A percentile compares a stretch with the other conserved stretches of the same genome.
These are phyloP conservation scores for Macrophya annulata DNA, from an alignment of 2,888 invertebrate genomes.

Conservation along the genomic window DNA sequence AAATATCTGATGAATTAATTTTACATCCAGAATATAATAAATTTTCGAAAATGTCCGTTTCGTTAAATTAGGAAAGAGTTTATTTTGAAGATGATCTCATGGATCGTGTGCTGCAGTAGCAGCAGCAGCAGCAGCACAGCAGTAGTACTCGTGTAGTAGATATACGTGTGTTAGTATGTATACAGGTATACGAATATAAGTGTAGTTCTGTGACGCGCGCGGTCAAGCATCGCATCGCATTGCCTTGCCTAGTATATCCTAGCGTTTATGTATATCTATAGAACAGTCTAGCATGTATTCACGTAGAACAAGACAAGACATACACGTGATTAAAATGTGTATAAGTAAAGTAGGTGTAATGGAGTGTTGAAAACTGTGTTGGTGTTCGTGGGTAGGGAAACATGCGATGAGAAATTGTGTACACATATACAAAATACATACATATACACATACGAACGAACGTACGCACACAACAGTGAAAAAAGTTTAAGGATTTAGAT, in stretches of 20 bases:
- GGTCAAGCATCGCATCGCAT: background rate
- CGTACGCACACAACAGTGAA: background rate
- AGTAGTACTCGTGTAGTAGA: background rate
- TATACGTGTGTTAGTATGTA: background rate
- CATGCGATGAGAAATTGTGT: background rate
- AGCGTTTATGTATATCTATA: background rate
- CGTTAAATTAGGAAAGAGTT: background rate
- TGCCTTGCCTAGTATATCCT: background rate
- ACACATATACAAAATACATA: background rate
- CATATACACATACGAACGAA: too few species aligned
- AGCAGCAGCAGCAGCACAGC: background rate
- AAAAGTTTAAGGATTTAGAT: background rate
- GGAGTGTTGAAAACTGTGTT: background rate
- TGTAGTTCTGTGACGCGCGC: background rate
- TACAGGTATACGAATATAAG: background rate
- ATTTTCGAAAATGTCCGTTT: background rate
- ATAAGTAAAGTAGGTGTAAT: background rate
- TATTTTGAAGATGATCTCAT: slow-evolving; percentile 45
- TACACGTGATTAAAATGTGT: background rate
- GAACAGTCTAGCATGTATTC: background rate
- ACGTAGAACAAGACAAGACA: background rate
- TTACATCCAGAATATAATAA: background rate
- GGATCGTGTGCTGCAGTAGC: slow-evolving; percentile 21
- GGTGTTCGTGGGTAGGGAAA: background rate
- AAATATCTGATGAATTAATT: background rate